Evolutionary conservation across 2,113 vertebrate genomes (phyloP).

Genomic region (Aegypius monachus): DNA sequence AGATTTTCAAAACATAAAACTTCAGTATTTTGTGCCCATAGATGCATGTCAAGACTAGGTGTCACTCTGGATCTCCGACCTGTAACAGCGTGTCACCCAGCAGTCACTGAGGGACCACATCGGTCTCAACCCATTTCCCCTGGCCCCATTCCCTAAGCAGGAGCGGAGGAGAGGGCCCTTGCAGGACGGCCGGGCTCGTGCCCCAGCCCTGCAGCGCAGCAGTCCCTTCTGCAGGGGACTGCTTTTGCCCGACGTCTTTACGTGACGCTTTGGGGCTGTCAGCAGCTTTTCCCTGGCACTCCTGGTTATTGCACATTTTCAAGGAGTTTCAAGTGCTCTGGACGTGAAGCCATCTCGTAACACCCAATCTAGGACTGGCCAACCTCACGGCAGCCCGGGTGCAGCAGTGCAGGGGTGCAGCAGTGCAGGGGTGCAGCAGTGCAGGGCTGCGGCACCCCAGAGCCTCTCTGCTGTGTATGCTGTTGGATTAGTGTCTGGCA

Average conservation of each 20-base stretch:
- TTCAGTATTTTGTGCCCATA: background rate
- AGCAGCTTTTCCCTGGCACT: background rate
- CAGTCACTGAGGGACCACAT: background rate
- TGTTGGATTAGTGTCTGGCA: background rate
- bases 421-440: background rate
- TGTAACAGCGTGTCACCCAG: background rate
- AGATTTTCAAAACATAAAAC: background rate
- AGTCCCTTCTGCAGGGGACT: background rate
- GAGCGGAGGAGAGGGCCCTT: background rate
- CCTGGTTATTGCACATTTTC: background rate
- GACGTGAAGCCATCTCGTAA: background rate
- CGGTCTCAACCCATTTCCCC: fast-evolving
- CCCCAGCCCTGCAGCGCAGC: background rate
- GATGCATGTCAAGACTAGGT: background rate
- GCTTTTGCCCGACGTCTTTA: background rate
- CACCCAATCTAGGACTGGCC: fast-evolving
- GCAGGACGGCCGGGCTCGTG: fast-evolving
- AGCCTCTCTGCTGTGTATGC: background rate
- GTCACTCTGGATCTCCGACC: background rate
- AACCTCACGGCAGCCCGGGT: background rate
- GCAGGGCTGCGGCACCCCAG: background rate
- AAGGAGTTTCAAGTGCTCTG: background rate
- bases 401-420: background rate
- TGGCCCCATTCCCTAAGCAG: background rate
- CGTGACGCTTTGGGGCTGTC: fast-evolving